These are phyloP conservation scores for Stictonetta naevosa DNA, from an alignment of 2,113 vertebrate species.

Conservation along the genomic window DNA sequence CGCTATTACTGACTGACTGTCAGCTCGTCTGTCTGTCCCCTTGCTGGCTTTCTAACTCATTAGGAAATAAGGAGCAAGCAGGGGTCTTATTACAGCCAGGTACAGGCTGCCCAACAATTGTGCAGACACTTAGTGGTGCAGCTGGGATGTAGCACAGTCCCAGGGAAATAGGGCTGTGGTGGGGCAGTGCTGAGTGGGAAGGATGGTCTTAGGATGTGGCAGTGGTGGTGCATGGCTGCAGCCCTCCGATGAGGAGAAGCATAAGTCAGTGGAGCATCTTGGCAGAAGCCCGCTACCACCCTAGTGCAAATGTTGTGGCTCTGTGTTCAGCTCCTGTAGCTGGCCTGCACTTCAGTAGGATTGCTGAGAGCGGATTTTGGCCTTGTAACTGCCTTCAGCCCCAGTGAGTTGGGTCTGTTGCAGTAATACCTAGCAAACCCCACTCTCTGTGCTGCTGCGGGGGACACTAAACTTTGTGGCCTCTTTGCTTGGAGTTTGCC, in stretches of 20 bases:
- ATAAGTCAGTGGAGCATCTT: background rate
- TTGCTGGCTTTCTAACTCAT: background rate
- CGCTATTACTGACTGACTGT: background rate
- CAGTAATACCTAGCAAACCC: background rate
- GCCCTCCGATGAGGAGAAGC: background rate
- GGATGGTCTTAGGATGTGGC: background rate
- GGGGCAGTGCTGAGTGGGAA: background rate
- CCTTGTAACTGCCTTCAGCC: background rate
- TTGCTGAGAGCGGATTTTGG: background rate
- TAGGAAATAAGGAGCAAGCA: background rate
- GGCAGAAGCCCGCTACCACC: background rate
- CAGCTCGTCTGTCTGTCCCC: background rate
- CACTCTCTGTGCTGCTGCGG: background rate
- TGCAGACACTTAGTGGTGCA: background rate
- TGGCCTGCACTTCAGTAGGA: rapidly evolving
- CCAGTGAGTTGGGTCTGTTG: background rate
- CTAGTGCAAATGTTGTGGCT: background rate
- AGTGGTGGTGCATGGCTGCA: background rate
- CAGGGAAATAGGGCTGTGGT: background rate
- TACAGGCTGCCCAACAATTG: background rate
- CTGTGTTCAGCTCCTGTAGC: background rate
- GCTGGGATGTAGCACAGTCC: background rate
- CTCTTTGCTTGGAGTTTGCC: background rate
- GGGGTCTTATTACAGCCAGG: background rate
- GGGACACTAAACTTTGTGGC: background rate